Percentiles rank a stretch among this genome's conserved stretches.
Evolutionary conservation across 2,113 vertebrate genomes (phyloP).

Genomic region (Scalopus aquaticus): DNA sequence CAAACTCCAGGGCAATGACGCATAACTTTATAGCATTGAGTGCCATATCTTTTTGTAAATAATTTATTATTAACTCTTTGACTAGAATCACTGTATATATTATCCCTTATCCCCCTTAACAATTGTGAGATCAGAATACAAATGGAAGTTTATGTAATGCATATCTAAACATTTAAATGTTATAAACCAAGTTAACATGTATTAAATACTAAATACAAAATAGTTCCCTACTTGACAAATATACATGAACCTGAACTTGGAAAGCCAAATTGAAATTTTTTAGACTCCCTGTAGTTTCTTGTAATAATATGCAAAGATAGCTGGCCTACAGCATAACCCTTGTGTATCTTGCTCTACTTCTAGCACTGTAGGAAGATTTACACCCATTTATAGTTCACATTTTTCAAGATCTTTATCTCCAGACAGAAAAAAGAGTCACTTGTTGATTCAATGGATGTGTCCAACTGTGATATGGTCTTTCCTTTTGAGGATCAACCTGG

Average conservation of each 20-base stretch:
- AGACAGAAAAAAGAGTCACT: neutral
- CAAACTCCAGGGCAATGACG: neutral
- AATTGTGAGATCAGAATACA: neutral
- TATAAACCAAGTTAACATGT: neutral
- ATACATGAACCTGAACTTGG: neutral
- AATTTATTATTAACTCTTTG: neutral
- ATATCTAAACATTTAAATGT: no score
- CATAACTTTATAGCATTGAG: neutral
- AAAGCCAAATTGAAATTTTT: neutral
- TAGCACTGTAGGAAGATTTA: neutral
- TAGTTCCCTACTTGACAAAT: neutral
- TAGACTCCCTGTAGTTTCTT: neutral
- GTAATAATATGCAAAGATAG: neutral
- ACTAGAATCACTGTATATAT: neutral
- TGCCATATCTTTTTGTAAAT: neutral
- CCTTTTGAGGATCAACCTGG: neutral
- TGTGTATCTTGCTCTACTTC: neutral
- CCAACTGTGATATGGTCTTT: neutral
- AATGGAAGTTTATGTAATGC: neutral
- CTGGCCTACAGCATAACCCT: neutral
- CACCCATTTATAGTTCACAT: neutral
- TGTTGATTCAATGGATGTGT: fast-evolving
- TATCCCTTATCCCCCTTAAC: neutral
- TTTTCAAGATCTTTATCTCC: neutral
- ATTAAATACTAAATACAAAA: neutral